Evolutionary conservation across 2,888 invertebrate genomes (phyloP).

Genomic region (Leptinotarsa rubiginosa): DNA sequence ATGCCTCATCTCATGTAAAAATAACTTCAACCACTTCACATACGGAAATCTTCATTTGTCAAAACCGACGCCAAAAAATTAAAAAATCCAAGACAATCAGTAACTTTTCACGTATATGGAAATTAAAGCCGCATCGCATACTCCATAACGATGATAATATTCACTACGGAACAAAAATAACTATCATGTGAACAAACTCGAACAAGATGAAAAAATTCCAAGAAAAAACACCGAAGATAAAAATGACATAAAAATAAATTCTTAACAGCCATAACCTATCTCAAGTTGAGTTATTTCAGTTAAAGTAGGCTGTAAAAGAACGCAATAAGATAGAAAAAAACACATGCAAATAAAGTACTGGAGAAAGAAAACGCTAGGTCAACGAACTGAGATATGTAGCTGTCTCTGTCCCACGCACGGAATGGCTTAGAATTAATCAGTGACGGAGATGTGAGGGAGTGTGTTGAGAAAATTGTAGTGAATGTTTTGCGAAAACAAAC

Average conservation of each 20-base stretch:
- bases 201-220: slow-evolving; percentile 33
- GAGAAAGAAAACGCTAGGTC: slow-evolving; percentile 67
- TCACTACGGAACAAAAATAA: slow-evolving; percentile 42
- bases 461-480: slow-evolving; percentile 13
- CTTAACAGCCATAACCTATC: slow-evolving; percentile 65
- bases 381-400: slow-evolving; percentile 64
- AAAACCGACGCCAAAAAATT: not conserved
- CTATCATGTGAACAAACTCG: slow-evolving; percentile 47
- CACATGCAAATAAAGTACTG: slow-evolving; percentile 68
- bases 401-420: slow-evolving; percentile 65
- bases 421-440: slow-evolving; percentile 52
- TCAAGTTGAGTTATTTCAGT: slow-evolving; percentile 67
- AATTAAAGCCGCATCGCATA: not conserved
- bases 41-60: not conserved
- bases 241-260: slow-evolving; percentile 58
- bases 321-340: slow-evolving; percentile 66
- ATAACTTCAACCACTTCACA: not conserved
- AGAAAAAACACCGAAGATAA: slow-evolving; percentile 45
- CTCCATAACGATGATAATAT: slow-evolving; percentile 37
- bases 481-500: not conserved
- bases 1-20: not conserved
- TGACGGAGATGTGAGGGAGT: slow-evolving; percentile 46
- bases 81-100: slow-evolving; percentile 9
- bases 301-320: slow-evolving; percentile 66
- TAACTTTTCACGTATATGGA: slow-evolving; percentile 7